Evolutionary conservation across 2,888 invertebrate species (phyloP).

Genomic region (Trachelus iudaicus): DNA sequence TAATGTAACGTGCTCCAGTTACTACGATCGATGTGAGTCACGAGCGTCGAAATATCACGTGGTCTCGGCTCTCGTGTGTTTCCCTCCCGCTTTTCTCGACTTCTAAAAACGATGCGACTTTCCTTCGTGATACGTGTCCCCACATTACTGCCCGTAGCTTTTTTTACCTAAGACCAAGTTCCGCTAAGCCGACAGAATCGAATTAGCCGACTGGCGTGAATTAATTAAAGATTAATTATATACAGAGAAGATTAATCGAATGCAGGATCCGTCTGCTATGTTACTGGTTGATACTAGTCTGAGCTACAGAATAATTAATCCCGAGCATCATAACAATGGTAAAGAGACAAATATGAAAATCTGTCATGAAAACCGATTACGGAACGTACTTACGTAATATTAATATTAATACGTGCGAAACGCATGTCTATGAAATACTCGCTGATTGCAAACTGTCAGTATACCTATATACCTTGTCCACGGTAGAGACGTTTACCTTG

Average conservation of each 20-base stretch:
- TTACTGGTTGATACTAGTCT: neutral
- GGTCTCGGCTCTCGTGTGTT: neutral
- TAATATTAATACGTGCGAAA: neutral
- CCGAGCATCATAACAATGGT: neutral
- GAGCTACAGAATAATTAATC: neutral
- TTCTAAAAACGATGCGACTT: neutral
- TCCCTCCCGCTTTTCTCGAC: neutral
- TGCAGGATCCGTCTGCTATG: neutral
- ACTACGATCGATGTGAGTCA: neutral
- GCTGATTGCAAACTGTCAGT: neutral
- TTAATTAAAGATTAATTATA: neutral
- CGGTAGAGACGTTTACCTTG: neutral
- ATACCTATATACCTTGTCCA: no score
- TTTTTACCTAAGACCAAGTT: neutral
- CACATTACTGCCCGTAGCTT: neutral
- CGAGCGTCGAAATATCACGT: neutral
- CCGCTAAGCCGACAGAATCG: neutral
- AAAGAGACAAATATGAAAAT: neutral
- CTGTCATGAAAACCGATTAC: neutral
- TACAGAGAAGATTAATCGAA: neutral
- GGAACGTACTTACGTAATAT: neutral
- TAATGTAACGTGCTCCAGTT: neutral
- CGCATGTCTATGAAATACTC: neutral
- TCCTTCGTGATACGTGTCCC: neutral
- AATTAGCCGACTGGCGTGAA: neutral